These are phyloP conservation scores for Cryptus armator DNA, from an alignment of 2,888 invertebrate species.

Conservation along the genomic window DNA sequence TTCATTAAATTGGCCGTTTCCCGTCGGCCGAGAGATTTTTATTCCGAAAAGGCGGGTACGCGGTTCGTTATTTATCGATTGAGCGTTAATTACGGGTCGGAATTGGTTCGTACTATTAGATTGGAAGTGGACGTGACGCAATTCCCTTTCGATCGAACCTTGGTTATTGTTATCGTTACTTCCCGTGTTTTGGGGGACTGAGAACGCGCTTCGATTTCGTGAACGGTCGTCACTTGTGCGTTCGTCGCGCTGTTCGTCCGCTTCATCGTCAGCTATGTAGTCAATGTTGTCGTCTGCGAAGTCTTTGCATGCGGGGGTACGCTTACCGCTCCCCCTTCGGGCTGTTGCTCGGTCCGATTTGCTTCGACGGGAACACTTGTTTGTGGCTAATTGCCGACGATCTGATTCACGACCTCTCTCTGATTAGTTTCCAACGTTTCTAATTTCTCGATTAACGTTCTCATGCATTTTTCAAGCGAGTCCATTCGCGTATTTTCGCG, in stretches of 20 bases:
- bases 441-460: constrained; percentile 1
- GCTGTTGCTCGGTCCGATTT: neutral
- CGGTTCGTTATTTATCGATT: neutral
- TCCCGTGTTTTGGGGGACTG: neutral
- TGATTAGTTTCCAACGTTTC: constrained; percentile 5
- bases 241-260: neutral
- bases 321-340: neutral
- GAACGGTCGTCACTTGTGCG: neutral
- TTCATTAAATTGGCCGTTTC: neutral
- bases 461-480: neutral
- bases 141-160: neutral
- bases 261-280: neutral
- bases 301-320: neutral
- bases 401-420: neutral
- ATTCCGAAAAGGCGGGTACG: neutral
- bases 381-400: neutral
- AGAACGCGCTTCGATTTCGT: neutral
- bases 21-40: constrained; percentile 10
- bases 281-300: neutral
- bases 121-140: neutral
- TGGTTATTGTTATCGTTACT: neutral
- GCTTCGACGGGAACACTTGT: neutral
- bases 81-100: neutral
- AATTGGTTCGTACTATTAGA: neutral
- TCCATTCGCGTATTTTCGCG: constrained; percentile 15